Percentiles rank a stretch among this genome's conserved stretches.
phyloP scores from a whole-genome alignment of 2,113 vertebrate species.

The Pseudois nayaur region DNA sequence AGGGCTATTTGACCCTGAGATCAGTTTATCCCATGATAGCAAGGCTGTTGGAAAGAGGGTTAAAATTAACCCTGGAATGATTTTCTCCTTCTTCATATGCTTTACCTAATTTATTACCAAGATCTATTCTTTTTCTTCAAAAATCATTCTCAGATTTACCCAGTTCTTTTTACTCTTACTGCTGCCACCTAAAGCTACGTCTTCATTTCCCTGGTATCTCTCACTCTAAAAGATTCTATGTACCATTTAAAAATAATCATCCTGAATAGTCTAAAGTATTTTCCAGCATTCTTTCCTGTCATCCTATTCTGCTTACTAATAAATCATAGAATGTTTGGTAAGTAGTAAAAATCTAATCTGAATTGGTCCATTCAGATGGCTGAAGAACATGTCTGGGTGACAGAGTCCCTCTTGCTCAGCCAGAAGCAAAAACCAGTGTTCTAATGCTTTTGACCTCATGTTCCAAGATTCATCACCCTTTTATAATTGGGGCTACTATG shows the following conservation, averaged over 20 bases:
- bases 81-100: neutral
- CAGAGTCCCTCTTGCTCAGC: neutral
- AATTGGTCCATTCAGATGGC: neutral
- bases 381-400: neutral
- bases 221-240: neutral
- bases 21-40: neutral
- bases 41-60: neutral
- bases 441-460: neutral
- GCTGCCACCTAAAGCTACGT: neutral
- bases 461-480: neutral
- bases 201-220: neutral
- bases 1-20: neutral
- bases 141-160: neutral
- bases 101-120: neutral
- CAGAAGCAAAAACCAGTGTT: neutral
- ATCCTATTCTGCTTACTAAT: neutral
- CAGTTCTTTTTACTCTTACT: neutral
- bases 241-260: neutral
- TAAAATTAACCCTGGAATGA: neutral
- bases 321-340: neutral
- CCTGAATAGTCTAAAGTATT: neutral
- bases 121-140: neutral
- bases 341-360: neutral
- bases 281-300: neutral
- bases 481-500: neutral